Conservation (phyloP, 2,113 vertebrate genomes). For the Panurus biarmicus region DNA sequence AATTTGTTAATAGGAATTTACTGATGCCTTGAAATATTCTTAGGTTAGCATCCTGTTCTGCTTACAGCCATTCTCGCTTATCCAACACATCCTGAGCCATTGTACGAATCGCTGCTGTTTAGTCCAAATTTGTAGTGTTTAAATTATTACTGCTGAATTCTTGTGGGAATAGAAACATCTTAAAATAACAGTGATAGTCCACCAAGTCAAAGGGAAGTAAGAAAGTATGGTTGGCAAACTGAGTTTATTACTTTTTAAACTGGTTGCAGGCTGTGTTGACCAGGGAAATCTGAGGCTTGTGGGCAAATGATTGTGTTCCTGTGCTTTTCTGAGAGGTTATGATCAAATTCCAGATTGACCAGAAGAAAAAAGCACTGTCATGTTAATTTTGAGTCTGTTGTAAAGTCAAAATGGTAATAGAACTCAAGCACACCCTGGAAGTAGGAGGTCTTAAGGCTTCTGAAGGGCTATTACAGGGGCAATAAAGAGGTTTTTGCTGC, state of each 20-base stretch:
- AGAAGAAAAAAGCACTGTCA: background rate
- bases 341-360: background rate
- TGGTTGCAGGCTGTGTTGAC: background rate
- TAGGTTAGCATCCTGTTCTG: background rate
- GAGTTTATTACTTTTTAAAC: background rate
- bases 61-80: background rate
- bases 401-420: background rate
- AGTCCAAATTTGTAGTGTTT: background rate
- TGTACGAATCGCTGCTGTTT: background rate
- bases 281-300: rapidly evolving
- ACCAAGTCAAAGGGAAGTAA: background rate
- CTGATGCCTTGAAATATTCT: background rate
- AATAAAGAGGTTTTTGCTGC: background rate
- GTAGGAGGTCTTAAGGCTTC: background rate
- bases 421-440: background rate
- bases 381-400: background rate
- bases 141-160: background rate
- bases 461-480: background rate
- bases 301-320: background rate
- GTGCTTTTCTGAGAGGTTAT: background rate
- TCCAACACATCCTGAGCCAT: background rate
- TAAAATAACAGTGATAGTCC: background rate
- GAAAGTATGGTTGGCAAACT: background rate
- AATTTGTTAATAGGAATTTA: background rate
- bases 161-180: background rate